A percentile compares a stretch with the other conserved stretches of the same genome.
Evolutionary conservation across 2,888 invertebrate genomes (phyloP).

Genomic region (Microplitis deprimator): DNA sequence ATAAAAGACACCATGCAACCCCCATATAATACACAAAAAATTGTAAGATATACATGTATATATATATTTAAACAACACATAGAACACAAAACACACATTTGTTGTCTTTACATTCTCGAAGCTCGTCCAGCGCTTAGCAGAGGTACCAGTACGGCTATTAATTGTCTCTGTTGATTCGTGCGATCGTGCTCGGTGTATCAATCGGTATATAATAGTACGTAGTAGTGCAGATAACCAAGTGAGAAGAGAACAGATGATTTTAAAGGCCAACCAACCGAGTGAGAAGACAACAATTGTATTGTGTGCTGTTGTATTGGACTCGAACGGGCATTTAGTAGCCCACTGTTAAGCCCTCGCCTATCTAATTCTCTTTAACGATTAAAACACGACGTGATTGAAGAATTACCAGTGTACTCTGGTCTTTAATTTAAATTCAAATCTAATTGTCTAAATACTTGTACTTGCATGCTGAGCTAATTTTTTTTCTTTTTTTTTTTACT

Average conservation of each 20-base stretch:
- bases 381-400: slow-evolving; percentile 57
- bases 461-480: not conserved
- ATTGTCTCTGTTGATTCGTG: slow-evolving; percentile 71
- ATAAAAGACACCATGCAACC: too few relatives aligned
- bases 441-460: slow-evolving; percentile 12
- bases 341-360: slow-evolving; percentile 44
- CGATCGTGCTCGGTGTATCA: slow-evolving; percentile 67
- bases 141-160: slow-evolving; percentile 65
- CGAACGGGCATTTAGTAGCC: slow-evolving; percentile 50
- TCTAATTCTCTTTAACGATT: slow-evolving; percentile 64
- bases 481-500: too few relatives aligned
- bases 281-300: too few relatives aligned
- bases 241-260: slow-evolving; percentile 24
- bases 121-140: not conserved
- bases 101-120: not conserved
- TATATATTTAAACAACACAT: not conserved
- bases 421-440: not conserved
- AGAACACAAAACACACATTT: not conserved
- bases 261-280: too few relatives aligned
- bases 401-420: slow-evolving; percentile 20
- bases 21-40: too few relatives aligned
- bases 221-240: slow-evolving; percentile 35
- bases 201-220: slow-evolving; percentile 36
- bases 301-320: not conserved
- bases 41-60: too few relatives aligned